Base-by-base conservation (phyloP, 92 coral and sea anemone genomes). In the Zoanthus gigantus region DNA sequence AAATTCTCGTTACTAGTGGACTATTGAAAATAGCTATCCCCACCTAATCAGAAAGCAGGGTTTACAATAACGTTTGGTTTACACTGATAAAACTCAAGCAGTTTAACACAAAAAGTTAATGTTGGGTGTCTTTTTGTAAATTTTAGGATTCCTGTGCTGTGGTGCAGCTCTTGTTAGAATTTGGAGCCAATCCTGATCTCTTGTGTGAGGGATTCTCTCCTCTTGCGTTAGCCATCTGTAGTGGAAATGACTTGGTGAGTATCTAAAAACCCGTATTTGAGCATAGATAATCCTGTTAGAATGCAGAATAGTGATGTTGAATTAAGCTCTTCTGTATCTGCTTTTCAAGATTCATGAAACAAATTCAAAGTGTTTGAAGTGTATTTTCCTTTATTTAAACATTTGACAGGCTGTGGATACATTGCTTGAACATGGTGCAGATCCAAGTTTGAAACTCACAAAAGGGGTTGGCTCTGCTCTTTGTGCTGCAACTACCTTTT, bases 391-490 rank as follows among this genome's bases (percentile, higher is more conserved):
- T 17, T n/a, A 28, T n/a, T 63, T 18, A 9, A 63, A 66, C 18
- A 0, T 18, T 17, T 18, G 37, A 28, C 87, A 97, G 99, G 99
- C 99, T 72, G 98, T 97, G 29, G 98, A 97, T 47, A 91, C 95
- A 12, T 85, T 97, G 28, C 91, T 97, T 75, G 92, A 89, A 71
- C 87, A 94, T 87, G 91, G 96, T 73, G 99, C 98, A 31, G 90
- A 95, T 83, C 97, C 99, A 32, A 97, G 98, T 80, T 90, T 97
- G 16, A 48, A 92, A 44, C 94, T 97, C 18, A 91, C 98, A 14
- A 93, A 83, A 74, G 99, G 99, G 16, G 99, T 95, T 63, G 98
- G 99, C 28, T 97, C 99, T 18, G 97, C 98, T 31, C 93, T 97
- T 6, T 95, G 99, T 91, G 99, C 98, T 31, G 91, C 99, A 18